These are phyloP conservation scores for Solea solea DNA, from an alignment of 2,113 vertebrate species.

Conservation along the genomic window DNA sequence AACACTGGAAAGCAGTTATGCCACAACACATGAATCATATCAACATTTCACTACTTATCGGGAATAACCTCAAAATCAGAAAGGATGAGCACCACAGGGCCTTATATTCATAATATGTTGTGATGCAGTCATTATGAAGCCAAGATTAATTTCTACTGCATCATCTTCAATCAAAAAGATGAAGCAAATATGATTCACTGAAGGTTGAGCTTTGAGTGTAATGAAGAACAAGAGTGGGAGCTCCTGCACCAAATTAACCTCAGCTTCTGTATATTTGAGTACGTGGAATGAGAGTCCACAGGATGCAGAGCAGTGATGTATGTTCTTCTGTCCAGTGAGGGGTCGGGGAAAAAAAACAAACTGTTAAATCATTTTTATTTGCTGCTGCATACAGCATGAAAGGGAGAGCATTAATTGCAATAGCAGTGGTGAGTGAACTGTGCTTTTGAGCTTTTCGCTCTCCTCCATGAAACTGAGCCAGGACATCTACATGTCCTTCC, in stretches of 20 bases:
- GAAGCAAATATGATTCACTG: neutral
- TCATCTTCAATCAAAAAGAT: slow-evolving; percentile 11
- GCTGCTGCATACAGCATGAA: slow-evolving; percentile 9
- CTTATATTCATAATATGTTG: too few species aligned
- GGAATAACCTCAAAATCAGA: too few species aligned
- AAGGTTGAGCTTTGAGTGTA: slow-evolving; percentile 10
- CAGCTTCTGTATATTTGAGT: neutral
- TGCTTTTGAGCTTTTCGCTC: slow-evolving; percentile 16
- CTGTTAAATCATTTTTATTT: slow-evolving; percentile 33
- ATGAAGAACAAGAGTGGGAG: neutral
- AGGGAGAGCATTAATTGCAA: slow-evolving; percentile 8
- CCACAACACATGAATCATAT: too few species aligned
- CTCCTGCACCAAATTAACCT: slow-evolving; percentile 30
- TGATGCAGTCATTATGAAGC: too few species aligned
- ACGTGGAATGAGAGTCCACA: neutral
- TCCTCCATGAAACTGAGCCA: slow-evolving; percentile 7
- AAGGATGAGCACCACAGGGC: too few species aligned
- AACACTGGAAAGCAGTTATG: too few species aligned
- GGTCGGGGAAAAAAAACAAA: slow-evolving; percentile 4
- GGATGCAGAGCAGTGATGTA: neutral
- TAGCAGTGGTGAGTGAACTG: neutral
- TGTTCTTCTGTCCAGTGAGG: neutral
- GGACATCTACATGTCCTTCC: slow-evolving; percentile 8
- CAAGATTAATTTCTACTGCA: neutral
- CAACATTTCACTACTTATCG: too few species aligned